Percentiles rank a stretch among this genome's conserved stretches.
Conservation (phyloP, 2,888 invertebrate species). For the Cryptosula pallasiana region DNA sequence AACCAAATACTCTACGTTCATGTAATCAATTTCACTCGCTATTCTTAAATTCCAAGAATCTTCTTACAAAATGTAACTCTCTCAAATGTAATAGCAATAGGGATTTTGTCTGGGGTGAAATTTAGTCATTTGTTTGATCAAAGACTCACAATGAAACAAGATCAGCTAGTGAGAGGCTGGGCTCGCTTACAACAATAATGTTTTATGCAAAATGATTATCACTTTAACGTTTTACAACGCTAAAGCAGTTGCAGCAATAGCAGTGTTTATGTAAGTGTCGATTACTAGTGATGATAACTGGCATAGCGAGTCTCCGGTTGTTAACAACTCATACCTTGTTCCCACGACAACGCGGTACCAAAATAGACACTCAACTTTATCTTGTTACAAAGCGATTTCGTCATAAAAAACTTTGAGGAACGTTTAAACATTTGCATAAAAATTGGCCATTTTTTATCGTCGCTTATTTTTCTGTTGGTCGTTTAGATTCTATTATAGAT, state of each 20-base stretch:
- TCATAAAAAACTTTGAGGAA: background rate
- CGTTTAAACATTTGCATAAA: background rate
- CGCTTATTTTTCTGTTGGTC: too few relatives aligned
- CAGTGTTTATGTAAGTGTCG: slow-evolving; percentile 12
- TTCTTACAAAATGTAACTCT: too few relatives aligned
- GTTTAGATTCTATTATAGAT: too few relatives aligned
- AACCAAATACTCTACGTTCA: too few relatives aligned
- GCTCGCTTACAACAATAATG: background rate
- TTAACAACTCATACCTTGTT: background rate
- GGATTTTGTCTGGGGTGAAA: too few relatives aligned
- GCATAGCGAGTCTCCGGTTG: background rate
- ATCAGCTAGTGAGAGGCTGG: background rate
- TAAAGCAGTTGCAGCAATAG: background rate
- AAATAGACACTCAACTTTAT: background rate
- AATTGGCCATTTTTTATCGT: background rate
- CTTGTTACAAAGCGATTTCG: background rate
- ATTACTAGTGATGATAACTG: slow-evolving; percentile 16
- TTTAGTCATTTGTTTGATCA: too few relatives aligned
- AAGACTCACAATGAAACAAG: too few relatives aligned
- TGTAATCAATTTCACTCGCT: too few relatives aligned
- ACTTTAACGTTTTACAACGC: background rate
- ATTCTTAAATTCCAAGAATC: too few relatives aligned
- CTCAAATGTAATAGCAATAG: too few relatives aligned
- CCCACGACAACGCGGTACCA: slow-evolving; percentile 15
- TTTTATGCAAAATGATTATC: background rate